Evolutionary conservation across 2,797 vertebrate species (phyloP).

Genomic region (Lophius americanus): DNA sequence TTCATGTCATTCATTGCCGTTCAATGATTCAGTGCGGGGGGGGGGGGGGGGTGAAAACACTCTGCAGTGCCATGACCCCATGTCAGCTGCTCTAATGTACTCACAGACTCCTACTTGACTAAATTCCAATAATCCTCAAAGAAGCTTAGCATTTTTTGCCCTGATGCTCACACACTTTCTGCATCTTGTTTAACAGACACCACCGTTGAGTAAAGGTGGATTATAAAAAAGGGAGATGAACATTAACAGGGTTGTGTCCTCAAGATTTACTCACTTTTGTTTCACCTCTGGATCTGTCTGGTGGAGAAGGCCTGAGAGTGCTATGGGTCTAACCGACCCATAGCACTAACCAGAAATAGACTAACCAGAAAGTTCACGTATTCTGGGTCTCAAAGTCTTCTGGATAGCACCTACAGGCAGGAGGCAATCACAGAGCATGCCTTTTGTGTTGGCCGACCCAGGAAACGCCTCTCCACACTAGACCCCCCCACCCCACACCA

Average conservation of each 20-base stretch:
- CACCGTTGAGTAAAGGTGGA: constrained; percentile 76
- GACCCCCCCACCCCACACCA: constrained; percentile 41
- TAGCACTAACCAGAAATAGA: too few species aligned
- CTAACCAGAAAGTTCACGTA: constrained; percentile 48
- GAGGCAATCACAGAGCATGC: constrained; percentile 44
- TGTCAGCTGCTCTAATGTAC: constrained; percentile 71
- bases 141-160: constrained; percentile 77
- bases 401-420: constrained; percentile 73
- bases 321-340: constrained; percentile 50
- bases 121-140: constrained; percentile 82
- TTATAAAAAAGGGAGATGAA: constrained; percentile 61
- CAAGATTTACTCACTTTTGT: constrained; percentile 45
- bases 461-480: constrained; percentile 63
- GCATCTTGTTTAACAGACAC: constrained; percentile 76
- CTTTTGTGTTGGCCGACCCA: constrained; percentile 68
- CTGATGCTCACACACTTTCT: constrained; percentile 66
- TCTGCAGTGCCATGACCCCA: constrained; percentile 65
- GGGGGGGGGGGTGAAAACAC: constrained; percentile 67
- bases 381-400: constrained; percentile 57
- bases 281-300: constrained; percentile 47
- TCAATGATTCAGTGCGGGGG: too few species aligned
- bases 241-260: constrained; percentile 64
- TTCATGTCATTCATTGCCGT: constrained; percentile 59
- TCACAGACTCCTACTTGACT: constrained; percentile 76
- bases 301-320: constrained; percentile 40